Conservation (phyloP, 2,797 vertebrate genomes). For the Chaetodon trifasciatus region DNA sequence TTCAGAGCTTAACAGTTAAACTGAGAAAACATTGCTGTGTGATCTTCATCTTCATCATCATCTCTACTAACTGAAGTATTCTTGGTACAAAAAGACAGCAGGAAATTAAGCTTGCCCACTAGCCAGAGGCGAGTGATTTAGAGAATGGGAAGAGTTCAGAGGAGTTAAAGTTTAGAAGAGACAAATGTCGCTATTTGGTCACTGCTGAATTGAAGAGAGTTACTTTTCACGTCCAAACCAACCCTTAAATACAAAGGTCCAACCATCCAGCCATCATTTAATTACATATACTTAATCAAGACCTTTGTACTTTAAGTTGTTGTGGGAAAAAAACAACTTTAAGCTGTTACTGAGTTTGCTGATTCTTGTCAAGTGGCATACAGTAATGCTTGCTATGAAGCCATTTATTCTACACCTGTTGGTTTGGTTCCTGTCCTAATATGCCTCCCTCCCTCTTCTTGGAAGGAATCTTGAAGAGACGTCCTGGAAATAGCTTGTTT, state of each 20-base stretch:
- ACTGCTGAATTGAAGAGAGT: not conserved
- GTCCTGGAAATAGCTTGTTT: slow-evolving; percentile 22
- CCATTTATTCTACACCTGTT: not conserved
- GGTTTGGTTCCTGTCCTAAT: not conserved
- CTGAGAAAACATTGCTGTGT: slow-evolving; percentile 4
- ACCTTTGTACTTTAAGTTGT: not conserved
- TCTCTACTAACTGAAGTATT: slow-evolving; percentile 1
- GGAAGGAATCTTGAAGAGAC: not conserved
- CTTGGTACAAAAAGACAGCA: slow-evolving; percentile 11
- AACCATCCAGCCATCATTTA: not conserved
- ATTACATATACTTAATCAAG: too few species aligned
- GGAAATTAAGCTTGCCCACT: slow-evolving; percentile 19
- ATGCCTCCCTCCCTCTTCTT: not conserved
- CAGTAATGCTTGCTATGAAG: not conserved
- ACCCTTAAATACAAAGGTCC: not conserved
- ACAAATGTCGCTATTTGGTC: not conserved
- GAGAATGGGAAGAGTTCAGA: slow-evolving; percentile 8
- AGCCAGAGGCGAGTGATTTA: slow-evolving; percentile 20
- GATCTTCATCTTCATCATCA: slow-evolving; percentile 24
- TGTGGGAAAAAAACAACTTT: not conserved
- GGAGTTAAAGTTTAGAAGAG: not conserved
- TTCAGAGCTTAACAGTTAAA: slow-evolving; percentile 10
- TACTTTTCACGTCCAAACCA: not conserved
- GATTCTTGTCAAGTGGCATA: not conserved
- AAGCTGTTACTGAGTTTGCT: not conserved